phyloP scores from a whole-genome alignment of 2,113 vertebrate species.

The Sigmodon hispidus region DNA sequence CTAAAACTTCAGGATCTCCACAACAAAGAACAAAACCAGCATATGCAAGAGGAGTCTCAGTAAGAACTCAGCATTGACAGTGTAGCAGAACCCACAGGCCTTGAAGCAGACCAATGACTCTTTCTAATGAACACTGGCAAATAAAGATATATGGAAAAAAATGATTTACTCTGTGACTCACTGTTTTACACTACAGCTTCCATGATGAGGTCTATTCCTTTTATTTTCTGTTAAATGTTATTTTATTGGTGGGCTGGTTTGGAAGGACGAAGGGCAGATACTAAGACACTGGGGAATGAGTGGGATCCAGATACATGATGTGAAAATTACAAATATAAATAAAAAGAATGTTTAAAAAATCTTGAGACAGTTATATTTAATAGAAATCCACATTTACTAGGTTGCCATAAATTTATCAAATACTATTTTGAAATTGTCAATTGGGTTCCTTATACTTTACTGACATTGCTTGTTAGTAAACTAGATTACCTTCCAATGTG shows the following conservation, averaged over 20 bases:
- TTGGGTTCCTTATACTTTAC: background rate
- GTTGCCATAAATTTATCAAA: background rate
- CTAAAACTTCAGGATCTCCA: background rate
- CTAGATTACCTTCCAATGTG: background rate
- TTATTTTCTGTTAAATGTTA: background rate
- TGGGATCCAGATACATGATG: too few relatives aligned
- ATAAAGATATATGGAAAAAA: background rate
- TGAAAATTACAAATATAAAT: too few relatives aligned
- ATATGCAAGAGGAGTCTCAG: background rate
- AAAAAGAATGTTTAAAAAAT: background rate
- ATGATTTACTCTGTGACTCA: background rate
- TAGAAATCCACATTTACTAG: background rate
- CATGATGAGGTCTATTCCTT: background rate
- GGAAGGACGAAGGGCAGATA: too few relatives aligned
- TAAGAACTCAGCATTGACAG: background rate
- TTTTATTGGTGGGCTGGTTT: too few relatives aligned
- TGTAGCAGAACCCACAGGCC: background rate
- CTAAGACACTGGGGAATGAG: too few relatives aligned
- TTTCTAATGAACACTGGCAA: background rate
- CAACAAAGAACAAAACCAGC: background rate
- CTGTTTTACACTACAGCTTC: background rate
- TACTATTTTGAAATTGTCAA: background rate
- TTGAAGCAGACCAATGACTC: background rate
- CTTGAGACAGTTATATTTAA: background rate
- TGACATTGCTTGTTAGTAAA: background rate